Conservation (phyloP, 30 jellyfish, hydroid and myxozoan species). For the Morbakka virulenta region DNA sequence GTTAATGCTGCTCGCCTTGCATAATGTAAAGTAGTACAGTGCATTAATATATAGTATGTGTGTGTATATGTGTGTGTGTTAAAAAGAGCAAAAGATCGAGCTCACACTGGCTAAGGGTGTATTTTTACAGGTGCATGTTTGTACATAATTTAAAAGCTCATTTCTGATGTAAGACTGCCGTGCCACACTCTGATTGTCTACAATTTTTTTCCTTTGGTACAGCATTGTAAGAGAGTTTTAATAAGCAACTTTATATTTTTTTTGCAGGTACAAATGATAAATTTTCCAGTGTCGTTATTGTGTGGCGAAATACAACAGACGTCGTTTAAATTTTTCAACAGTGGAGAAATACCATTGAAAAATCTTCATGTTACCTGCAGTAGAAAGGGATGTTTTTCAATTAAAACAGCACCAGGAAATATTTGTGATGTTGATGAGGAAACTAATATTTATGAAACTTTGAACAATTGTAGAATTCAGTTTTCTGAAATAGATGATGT, state of each 20-base stretch:
- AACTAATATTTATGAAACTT: conserved; percentile 16
- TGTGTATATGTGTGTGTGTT: no score
- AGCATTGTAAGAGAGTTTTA: no score
- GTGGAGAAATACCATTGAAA: conserved; percentile 56
- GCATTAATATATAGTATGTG: no score
- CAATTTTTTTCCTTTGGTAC: no score
- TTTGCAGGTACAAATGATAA: conserved; percentile 70
- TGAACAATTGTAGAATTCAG: conserved; percentile 21
- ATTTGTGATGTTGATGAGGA: conserved; percentile 10
- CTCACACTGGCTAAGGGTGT: no score
- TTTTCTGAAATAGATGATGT: conserved; percentile 29
- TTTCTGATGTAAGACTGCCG: no score
- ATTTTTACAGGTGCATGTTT: no score
- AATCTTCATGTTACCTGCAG: conserved; percentile 72
- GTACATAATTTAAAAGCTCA: no score
- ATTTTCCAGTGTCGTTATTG: conserved; percentile 79
- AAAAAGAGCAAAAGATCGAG: no score
- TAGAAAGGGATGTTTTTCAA: conserved; percentile 48
- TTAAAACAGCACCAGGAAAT: conserved; percentile 48
- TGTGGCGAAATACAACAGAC: conserved; percentile 86
- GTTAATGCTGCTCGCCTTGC: no score
- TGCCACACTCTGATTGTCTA: no score
- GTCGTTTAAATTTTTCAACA: conserved; percentile 55
- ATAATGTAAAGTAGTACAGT: no score
- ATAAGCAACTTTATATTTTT: not conserved